Evolutionary conservation across 2,113 vertebrate species (phyloP), one percentile per base, ranked within the genome.

Genomic region (Illadopsis cleaveri): DNA sequence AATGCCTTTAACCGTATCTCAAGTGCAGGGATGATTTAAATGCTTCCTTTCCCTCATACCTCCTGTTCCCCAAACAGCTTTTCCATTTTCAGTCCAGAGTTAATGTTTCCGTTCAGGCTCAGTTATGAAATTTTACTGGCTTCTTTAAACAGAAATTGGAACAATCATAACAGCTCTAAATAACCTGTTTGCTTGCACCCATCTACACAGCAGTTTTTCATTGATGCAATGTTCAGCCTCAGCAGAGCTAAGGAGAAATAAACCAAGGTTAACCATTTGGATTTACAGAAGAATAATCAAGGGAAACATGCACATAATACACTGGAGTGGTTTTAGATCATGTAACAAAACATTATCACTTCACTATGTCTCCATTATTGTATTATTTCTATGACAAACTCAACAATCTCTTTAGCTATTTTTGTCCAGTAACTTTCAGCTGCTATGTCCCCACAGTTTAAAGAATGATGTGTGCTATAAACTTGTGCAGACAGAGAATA

Each of bases 101-200:
- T 77, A 83, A 58, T 73, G 44, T 58, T 94, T 62, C 82, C 11
- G 3, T 83, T 56, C 68, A 89, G 64, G 21, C 47, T 73, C 58
- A 73, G 50, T 83, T 77, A 62, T 15, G 33, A 94, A 77, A 69
- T 76, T 90, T 90, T 77, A 83, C 56, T 86, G 38, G 10, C 54
- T 62, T 80, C 62, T 90, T 92, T 80, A 88, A 93, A 76, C 31
- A 70, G 71, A 71, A 92, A 92, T 61, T 93, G 71, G 71, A 96
- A 82, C 58, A 60, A 76, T 65, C 62, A 58, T 38, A 81, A 14
- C 20, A 77, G 45, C 45, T 73, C 68, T 92, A 94, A 93, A 94
- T 86, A 94, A 80, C 54, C 42, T 70, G 13, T 83, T 85, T 38
- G 10, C 42, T 90, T 76, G 45, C 42, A 85, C 54, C 66, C 79